These are phyloP conservation scores for Bradypodion ventrale DNA, from an alignment of 2,797 vertebrate species.

Conservation along the genomic window DNA sequence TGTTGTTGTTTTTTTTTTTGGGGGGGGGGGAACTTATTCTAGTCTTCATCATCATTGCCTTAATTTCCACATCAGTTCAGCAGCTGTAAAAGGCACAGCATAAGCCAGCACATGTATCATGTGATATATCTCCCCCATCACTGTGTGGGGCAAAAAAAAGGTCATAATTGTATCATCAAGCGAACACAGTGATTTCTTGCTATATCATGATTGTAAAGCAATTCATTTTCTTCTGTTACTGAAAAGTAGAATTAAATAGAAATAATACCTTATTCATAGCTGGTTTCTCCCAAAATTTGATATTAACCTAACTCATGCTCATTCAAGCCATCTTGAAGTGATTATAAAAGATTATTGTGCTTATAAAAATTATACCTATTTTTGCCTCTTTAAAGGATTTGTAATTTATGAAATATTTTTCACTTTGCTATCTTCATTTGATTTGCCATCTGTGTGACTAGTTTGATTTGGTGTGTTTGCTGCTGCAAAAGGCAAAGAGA, in stretches of 20 bases:
- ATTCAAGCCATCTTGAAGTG: too few relatives aligned
- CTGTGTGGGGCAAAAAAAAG: background rate
- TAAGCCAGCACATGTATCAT: background rate
- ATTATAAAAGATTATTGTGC: too few relatives aligned
- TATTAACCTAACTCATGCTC: too few relatives aligned
- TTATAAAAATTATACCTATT: slow-evolving; percentile 26
- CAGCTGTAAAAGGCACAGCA: background rate
- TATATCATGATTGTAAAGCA: background rate
- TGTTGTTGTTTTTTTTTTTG: too few relatives aligned
- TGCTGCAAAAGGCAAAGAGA: slow-evolving; percentile 30
- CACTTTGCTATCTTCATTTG: background rate
- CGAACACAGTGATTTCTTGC: background rate
- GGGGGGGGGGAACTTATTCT: too few relatives aligned
- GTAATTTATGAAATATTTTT: background rate
- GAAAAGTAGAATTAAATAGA: background rate
- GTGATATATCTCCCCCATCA: background rate
- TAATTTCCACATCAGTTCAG: too few relatives aligned
- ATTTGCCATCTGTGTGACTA: slow-evolving; percentile 6
- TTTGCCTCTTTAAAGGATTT: background rate
- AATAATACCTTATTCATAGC: background rate
- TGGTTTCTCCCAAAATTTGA: background rate
- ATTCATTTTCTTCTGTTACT: background rate
- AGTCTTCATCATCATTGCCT: too few relatives aligned
- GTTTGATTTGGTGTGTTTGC: slow-evolving; percentile 9
- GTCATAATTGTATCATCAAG: background rate